A percentile compares a stretch with the other conserved stretches of the same genome.
Evolutionary conservation across 2,113 vertebrate genomes (phyloP).

Genomic region (Stegostoma tigrinum): DNA sequence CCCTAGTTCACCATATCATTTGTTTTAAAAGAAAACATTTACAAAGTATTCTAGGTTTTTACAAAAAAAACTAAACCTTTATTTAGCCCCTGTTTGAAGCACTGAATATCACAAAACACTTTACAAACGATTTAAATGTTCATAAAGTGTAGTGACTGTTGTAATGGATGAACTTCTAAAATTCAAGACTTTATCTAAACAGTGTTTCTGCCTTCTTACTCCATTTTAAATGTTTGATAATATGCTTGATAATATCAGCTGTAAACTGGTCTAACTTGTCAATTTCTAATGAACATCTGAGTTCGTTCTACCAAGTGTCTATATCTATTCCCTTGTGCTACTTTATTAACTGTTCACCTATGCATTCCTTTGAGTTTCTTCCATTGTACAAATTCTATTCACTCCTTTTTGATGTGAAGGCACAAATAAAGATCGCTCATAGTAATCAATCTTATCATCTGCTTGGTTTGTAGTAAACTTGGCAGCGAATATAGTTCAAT

Average conservation of each 20-base stretch:
- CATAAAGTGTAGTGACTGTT: not conserved
- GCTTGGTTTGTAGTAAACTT: not conserved
- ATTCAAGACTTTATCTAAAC: not conserved
- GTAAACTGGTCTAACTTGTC: not conserved
- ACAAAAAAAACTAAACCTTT: not conserved
- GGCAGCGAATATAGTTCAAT: not conserved
- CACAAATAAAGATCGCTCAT: not conserved
- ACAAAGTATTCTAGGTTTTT: not conserved
- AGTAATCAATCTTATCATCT: not conserved
- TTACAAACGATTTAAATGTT: not conserved
- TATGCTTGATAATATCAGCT: not conserved
- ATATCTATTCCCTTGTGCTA: not conserved
- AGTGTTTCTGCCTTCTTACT: not conserved
- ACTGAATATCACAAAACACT: not conserved
- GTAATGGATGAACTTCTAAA: not conserved
- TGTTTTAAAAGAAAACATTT: not conserved
- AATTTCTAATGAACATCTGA: not conserved
- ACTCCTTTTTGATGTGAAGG: not conserved
- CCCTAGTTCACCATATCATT: not conserved
- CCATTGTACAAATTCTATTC: not conserved
- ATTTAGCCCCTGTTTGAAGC: not conserved
- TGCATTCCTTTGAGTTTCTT: not conserved
- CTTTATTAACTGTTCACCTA: not conserved
- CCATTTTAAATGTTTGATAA: not conserved
- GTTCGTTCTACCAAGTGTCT: too few relatives aligned